Evolutionary conservation across 2,888 invertebrate genomes (phyloP).

Genomic region (Drosophila longiperda): DNA sequence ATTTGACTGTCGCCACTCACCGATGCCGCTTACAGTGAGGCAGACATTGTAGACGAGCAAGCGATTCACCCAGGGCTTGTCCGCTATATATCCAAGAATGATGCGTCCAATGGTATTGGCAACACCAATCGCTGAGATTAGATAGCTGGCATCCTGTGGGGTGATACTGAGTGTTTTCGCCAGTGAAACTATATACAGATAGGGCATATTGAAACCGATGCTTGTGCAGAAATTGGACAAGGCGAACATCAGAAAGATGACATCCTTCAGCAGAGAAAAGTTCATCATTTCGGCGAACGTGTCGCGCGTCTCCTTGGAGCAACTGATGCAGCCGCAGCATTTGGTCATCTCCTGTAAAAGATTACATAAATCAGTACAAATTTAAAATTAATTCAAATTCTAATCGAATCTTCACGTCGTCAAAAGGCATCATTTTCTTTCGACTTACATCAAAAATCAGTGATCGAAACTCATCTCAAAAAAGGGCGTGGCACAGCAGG

Average conservation of each 20-base stretch:
- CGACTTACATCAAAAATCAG: background rate
- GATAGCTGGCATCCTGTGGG: constrained; percentile 88
- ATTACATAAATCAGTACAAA: background rate
- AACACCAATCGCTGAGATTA: constrained; percentile 93
- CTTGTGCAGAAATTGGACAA: constrained; percentile 95
- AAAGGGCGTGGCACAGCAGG: background rate
- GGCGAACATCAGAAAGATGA: constrained; percentile 94
- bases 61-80: constrained; percentile 96
- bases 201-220: constrained; percentile 97
- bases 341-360: constrained; percentile 79
- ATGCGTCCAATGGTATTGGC: constrained; percentile 96
- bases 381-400: background rate
- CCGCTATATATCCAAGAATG: constrained; percentile 93
- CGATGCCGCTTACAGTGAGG: constrained; percentile 94
- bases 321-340: constrained; percentile 87
- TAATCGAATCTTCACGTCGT: background rate
- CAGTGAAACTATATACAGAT: constrained; percentile 92
- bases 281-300: constrained; percentile 93
- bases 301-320: constrained; percentile 89
- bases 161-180: constrained; percentile 87
- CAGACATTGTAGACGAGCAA: constrained; percentile 95
- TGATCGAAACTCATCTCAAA: background rate
- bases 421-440: background rate
- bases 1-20: constrained; percentile 86
- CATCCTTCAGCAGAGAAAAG: constrained; percentile 92